phyloP scores from a whole-genome alignment of 2,888 invertebrate genomes.

The Diadegma fenestrale region DNA sequence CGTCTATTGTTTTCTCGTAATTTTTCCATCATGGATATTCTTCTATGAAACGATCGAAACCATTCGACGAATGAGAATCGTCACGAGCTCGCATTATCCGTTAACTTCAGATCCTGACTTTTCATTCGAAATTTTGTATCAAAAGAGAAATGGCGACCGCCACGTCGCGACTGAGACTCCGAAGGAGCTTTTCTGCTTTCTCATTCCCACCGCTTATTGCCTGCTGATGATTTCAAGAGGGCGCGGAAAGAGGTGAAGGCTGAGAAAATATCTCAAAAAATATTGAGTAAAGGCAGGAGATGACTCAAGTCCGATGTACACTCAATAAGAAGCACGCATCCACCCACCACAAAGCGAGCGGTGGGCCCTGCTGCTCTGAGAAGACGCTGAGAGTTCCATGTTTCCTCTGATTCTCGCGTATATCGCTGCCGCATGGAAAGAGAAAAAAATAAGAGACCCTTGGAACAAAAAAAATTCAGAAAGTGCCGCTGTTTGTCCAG shows the following conservation, averaged over 20 bases:
- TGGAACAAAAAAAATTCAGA: slow-evolving; percentile 71
- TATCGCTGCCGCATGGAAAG: slow-evolving; percentile 55
- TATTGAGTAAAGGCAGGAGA: slow-evolving; percentile 33
- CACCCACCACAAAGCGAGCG: slow-evolving; percentile 32
- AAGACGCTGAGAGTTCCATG: slow-evolving; percentile 26
- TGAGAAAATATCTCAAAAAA: slow-evolving; percentile 53
- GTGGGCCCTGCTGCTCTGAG: slow-evolving; percentile 13
- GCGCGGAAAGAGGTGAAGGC: slow-evolving; percentile 54
- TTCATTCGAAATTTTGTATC: not conserved
- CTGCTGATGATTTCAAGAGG: slow-evolving; percentile 31
- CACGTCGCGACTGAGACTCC: not conserved
- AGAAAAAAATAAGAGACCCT: slow-evolving; percentile 57
- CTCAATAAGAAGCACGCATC: slow-evolving; percentile 55
- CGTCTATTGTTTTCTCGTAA: not conserved
- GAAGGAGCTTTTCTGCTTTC: slow-evolving; percentile 21
- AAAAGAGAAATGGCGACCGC: not conserved
- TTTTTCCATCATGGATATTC: not conserved
- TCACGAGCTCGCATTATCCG: not conserved
- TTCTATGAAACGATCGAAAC: not conserved
- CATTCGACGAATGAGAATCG: not conserved
- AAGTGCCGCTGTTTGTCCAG: slow-evolving; percentile 82
- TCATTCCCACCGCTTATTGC: slow-evolving; percentile 20
- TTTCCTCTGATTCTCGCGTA: slow-evolving; percentile 47
- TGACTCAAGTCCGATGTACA: slow-evolving; percentile 25
- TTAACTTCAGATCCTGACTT: not conserved